Conservation (phyloP, 2,797 vertebrate genomes). For the Brotula barbata region DNA sequence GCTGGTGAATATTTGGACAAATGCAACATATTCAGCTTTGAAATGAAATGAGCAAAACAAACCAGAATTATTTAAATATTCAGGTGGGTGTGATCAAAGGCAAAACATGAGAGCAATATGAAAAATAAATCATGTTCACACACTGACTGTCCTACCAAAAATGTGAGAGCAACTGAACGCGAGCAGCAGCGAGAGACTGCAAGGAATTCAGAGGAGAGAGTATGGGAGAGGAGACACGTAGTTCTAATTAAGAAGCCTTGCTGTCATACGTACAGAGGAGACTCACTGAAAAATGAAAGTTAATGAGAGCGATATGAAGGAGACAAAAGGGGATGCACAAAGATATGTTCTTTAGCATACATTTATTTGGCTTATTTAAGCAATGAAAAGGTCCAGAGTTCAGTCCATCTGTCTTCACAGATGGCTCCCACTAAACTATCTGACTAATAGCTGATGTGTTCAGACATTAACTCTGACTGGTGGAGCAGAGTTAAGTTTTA, state of each 20-base stretch:
- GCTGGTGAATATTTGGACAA: conserved; percentile 6
- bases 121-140: conserved; percentile 49
- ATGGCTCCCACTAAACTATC: no score
- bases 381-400: no score
- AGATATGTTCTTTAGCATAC: no score
- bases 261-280: conserved; percentile 41
- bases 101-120: conserved; percentile 29
- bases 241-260: conserved; percentile 52
- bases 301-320: not conserved
- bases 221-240: conserved; percentile 32
- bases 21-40: not conserved
- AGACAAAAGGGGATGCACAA: not conserved
- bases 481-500: no score
- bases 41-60: conserved; percentile 9
- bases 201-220: not conserved
- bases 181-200: not conserved
- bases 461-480: no score
- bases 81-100: conserved; percentile 54
- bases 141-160: conserved; percentile 6
- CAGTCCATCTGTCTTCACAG: no score
- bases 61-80: conserved; percentile 24
- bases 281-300: conserved; percentile 6
- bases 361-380: no score
- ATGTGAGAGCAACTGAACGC: not conserved
- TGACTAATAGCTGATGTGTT: no score